Base-by-base conservation (phyloP, 2,113 vertebrate genomes). In the Calyptomena viridis region DNA sequence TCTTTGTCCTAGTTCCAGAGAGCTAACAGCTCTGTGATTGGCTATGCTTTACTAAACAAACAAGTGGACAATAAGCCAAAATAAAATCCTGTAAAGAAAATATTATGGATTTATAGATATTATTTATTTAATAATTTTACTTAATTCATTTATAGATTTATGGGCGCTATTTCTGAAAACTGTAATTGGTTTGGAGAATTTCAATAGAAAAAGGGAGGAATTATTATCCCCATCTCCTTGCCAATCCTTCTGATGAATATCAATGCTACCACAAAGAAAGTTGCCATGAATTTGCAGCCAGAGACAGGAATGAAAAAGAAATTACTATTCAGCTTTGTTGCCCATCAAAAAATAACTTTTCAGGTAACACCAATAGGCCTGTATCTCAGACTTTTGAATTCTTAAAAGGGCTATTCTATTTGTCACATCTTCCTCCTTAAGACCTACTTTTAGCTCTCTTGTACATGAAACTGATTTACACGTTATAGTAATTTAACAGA, bases 391-490 rank as follows among this genome's bases (percentile, higher is more conserved):
- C 2, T 11, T 72, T 58, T 47, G 11, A 52, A 20, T 27, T 84
- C 17, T 19, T 63, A 53, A 53, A 80, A 84, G 14, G 10, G 2
- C 3, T 39, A 13, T 23, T 68, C 14, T 60, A 11, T 18, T 75
- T 80, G 27, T 53, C 3, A 7, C 18, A 4, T 16, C 25, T 66
- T 56, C 47, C 9, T 77, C 18, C 3, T 44, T 53, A 77, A 73
- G 21, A 39, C 0, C 0, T 16, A 18, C 25, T 68, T 58, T 63
- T 68, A 44, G 5, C 6, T 44, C 83, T 64, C 18, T 37, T 58
- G 14, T 68, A 42, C 4, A 4, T 44, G 4, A 77, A 81, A 42
- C 11, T 35, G n/a, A n/a, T 77, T 39, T 15, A 42, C 14, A 42
- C n/a, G 9, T 5, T 31, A 7, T 11, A 84, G 27, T 49, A 53